Conservation (phyloP, 2,888 invertebrate species). For the Druceiella hillmani region DNA sequence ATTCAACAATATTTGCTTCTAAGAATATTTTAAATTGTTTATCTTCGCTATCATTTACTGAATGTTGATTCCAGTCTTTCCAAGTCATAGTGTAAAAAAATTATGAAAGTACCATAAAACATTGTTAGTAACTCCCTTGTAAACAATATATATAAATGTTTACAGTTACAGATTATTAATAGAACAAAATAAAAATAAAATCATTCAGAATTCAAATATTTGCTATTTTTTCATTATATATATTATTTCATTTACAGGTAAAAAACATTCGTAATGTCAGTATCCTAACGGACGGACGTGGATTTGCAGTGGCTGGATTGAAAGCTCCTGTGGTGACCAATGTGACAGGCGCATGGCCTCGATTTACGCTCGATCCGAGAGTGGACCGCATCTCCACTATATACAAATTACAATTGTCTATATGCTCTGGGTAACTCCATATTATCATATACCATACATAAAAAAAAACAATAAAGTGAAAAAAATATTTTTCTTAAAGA, state of each 20-base stretch:
- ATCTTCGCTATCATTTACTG: too few species aligned
- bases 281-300: slow-evolving; percentile 73
- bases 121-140: too few species aligned
- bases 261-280: slow-evolving; percentile 56
- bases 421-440: slow-evolving; percentile 65
- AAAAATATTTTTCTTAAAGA: too few species aligned
- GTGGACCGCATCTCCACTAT: slow-evolving; percentile 76
- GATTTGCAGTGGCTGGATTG: slow-evolving; percentile 73
- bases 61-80: too few species aligned
- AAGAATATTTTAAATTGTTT: too few species aligned
- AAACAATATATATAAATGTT: too few species aligned
- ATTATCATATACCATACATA: slow-evolving; percentile 1
- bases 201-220: slow-evolving; percentile 3
- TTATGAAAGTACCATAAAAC: too few species aligned
- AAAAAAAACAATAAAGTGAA: too few species aligned
- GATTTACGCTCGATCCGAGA: slow-evolving; percentile 81
- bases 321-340: slow-evolving; percentile 78
- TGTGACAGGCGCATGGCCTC: slow-evolving; percentile 82
- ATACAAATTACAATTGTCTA: slow-evolving; percentile 71
- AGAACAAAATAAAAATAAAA: too few species aligned
- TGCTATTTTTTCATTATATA: not conserved
- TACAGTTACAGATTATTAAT: too few species aligned
- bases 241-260: slow-evolving; percentile 44
- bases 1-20: too few species aligned
- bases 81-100: too few species aligned